Conservation (phyloP, 2,888 invertebrate genomes). For the Ryuthela nishihirai region DNA sequence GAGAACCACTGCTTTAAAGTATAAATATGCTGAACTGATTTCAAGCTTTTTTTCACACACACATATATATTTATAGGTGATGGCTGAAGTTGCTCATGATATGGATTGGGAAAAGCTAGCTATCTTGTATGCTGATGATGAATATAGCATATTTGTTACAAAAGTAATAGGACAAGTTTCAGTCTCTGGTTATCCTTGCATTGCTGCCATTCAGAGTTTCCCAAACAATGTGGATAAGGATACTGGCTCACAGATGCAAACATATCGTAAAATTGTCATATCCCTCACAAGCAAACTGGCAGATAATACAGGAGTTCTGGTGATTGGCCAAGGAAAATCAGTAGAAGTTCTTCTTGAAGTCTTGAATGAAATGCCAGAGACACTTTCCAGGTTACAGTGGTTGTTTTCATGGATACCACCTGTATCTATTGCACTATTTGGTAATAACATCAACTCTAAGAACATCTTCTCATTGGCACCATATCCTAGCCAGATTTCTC, state of each 20-base stretch:
- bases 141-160: constrained; percentile 46
- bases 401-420: constrained; percentile 38
- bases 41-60: too few species aligned
- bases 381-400: constrained; percentile 34
- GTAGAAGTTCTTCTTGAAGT: constrained; percentile 18
- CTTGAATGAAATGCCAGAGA: constrained; percentile 12
- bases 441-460: constrained; percentile 5
- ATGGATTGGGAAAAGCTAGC: constrained; percentile 40
- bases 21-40: too few species aligned
- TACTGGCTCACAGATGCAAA: neutral
- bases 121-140: constrained; percentile 47
- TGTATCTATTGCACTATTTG: too few species aligned
- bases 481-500: constrained; percentile 14
- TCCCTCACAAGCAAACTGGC: constrained; percentile 16
- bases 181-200: constrained; percentile 44
- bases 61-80: constrained; percentile 16
- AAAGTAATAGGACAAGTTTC: constrained; percentile 46
- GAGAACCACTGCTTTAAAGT: too few species aligned
- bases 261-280: constrained; percentile 12
- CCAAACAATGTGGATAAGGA: neutral
- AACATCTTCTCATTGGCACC: constrained; percentile 35
- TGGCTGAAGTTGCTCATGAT: constrained; percentile 30
- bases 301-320: constrained; percentile 34
- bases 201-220: constrained; percentile 40
- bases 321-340: constrained; percentile 19